Evolutionary conservation across 2,888 invertebrate species (phyloP).

Genomic region (Crossocerus cetratus): DNA sequence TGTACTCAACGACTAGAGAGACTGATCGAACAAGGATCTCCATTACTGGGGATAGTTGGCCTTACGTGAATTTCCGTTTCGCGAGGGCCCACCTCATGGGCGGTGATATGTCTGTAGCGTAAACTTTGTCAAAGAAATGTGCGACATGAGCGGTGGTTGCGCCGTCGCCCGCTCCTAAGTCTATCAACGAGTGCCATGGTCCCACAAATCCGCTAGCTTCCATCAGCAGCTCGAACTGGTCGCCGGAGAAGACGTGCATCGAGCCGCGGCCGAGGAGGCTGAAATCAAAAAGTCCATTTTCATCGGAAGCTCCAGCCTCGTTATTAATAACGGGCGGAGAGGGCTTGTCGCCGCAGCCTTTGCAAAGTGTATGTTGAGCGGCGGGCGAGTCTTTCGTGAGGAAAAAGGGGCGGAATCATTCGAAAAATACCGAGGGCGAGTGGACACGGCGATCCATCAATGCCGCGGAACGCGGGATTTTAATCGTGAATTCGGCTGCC

Average conservation of each 20-base stretch:
- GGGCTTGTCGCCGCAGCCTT: no score
- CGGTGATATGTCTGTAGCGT: conserved; percentile 94
- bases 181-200: conserved; percentile 81
- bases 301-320: neutral
- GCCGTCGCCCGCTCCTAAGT: conserved; percentile 98
- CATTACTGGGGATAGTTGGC: conserved; percentile 47
- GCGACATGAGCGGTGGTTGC: conserved; percentile 91
- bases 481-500: conserved; percentile 73
- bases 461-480: conserved; percentile 74
- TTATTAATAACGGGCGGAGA: neutral
- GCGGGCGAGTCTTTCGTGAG: no score
- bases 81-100: conserved; percentile 91
- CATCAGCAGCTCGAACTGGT: conserved; percentile 86
- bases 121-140: conserved; percentile 84
- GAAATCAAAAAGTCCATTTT: conserved; percentile 52
- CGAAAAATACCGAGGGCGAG: conserved; percentile 64
- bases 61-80: conserved; percentile 87
- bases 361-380: no score
- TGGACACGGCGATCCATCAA: conserved; percentile 70
- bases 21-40: no score
- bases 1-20: no score
- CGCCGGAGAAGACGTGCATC: conserved; percentile 95
- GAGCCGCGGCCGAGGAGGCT: conserved; percentile 93
- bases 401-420: conserved; percentile 63
- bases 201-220: conserved; percentile 73